Conservation (phyloP, 2,888 invertebrate genomes). For the Tipula helvola region DNA sequence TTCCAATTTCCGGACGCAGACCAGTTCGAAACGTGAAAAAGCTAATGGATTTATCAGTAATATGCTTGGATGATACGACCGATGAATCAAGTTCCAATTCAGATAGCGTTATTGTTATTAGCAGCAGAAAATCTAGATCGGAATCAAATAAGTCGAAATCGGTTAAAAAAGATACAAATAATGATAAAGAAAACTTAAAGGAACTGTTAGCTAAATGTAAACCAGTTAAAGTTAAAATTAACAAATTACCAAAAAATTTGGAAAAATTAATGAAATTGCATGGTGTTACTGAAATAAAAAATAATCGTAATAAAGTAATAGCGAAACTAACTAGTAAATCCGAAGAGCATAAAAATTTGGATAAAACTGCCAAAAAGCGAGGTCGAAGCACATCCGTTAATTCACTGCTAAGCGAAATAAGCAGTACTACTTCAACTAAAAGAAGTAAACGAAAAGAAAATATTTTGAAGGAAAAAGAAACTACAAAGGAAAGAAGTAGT, state of each 20-base stretch:
- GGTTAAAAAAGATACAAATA: background rate
- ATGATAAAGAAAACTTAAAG: background rate
- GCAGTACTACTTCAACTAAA: background rate
- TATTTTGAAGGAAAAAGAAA: background rate
- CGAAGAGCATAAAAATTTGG: background rate
- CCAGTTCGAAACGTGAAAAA: background rate
- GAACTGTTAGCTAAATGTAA: background rate
- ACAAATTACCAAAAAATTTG: conserved; percentile 9
- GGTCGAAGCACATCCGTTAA: background rate
- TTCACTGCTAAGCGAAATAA: background rate
- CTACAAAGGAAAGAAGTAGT: background rate
- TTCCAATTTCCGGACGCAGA: background rate
- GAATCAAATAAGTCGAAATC: background rate
- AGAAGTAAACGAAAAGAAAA: background rate
- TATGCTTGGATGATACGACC: background rate
- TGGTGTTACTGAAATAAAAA: conserved; percentile 7
- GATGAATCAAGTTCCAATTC: background rate
- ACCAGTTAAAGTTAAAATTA: background rate
- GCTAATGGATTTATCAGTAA: conserved; percentile 4
- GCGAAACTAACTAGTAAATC: background rate
- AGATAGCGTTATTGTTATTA: background rate
- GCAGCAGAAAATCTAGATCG: background rate
- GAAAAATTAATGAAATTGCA: background rate
- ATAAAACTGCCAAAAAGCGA: background rate
- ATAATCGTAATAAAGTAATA: conserved; percentile 6